Evolutionary conservation across 35 echinoderm and acorn worm species (phyloP).

Genomic region (Diadema setosum): DNA sequence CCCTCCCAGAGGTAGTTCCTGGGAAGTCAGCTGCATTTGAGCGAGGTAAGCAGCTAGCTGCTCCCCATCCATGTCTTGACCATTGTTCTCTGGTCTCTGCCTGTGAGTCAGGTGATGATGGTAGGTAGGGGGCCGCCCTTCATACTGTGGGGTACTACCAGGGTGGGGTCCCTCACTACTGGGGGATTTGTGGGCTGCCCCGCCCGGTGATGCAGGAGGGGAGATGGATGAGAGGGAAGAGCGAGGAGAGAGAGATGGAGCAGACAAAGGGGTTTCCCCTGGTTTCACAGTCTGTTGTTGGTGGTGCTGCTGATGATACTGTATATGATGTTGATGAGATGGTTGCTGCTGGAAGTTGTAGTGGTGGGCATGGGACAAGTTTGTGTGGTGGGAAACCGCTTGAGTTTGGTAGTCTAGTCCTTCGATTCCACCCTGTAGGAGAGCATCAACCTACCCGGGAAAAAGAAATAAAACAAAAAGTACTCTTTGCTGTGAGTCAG

Average conservation of each 20-base stretch:
- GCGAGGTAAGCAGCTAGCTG: constrained; percentile 40
- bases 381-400: neutral
- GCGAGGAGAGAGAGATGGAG: constrained; percentile 71
- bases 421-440: constrained; percentile 79
- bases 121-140: constrained; percentile 56
- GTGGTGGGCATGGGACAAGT: neutral
- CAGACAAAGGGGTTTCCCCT: constrained; percentile 49
- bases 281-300: neutral
- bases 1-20: neutral
- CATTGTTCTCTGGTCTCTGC: neutral
- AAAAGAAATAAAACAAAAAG: too few relatives aligned
- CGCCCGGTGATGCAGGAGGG: constrained; percentile 86
- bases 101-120: constrained; percentile 49
- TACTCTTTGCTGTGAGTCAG: too few relatives aligned
- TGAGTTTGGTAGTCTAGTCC: constrained; percentile 7
- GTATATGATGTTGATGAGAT: neutral
- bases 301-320: neutral
- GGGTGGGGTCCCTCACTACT: neutral
- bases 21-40: constrained; percentile 28
- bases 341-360: neutral
- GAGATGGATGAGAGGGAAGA: constrained; percentile 96
- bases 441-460: constrained; percentile 97
- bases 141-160: neutral
- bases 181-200: neutral
- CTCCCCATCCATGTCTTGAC: constrained; percentile 35